Evolutionary conservation across 1,140 invertebrate species (phyloP), one percentile per base, ranked within the genome.

Genomic region (Rhopalosiphum padi): DNA sequence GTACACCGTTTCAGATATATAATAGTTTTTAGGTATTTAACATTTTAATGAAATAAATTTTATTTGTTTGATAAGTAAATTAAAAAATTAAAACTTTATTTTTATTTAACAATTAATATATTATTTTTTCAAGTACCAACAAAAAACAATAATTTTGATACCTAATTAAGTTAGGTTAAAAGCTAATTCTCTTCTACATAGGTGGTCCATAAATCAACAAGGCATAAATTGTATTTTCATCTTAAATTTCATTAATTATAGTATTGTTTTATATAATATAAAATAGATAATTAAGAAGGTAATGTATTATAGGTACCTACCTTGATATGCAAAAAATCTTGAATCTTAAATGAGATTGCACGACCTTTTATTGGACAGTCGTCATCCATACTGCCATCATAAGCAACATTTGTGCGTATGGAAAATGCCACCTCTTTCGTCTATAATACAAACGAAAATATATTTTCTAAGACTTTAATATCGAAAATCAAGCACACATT

Each of bases 311-410:
- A 96, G 95, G 96, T 96, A 97, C 98, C 97, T 96, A 97, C 98
- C 97, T 99, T 99, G 96, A 99, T 99, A 96, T 99, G 99, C 94
- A 99, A 97, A 96, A 99, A 99, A 95, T 99, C 99, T 95, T 99
- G 98, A 95, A 99, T 97, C 94, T 98, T 97, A 96, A 99, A 99
- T 94, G 98, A 99, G 95, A 99, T 97, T 93, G 99, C 99, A 95
- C 97, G 98, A 94, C 99, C 99, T 95, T 99, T 99, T 41, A 99
- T 98, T 88, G 99, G 99, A 94, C 98, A 99, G 96, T 99, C 99
- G 96, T 99, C 99, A 95, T 99, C 99, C 94, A 98, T 95, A 77
- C 97, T 97, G 94, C 98, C 99, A 96, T 99, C 98, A 96, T 99
- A 99, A 94, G 98, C 97, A 94, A 99, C 98, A 96, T 99, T 99